Percentiles rank a stretch among this genome's conserved stretches.
phyloP scores from a whole-genome alignment of 2,888 invertebrate species.

The Drosophila kanekoi region DNA sequence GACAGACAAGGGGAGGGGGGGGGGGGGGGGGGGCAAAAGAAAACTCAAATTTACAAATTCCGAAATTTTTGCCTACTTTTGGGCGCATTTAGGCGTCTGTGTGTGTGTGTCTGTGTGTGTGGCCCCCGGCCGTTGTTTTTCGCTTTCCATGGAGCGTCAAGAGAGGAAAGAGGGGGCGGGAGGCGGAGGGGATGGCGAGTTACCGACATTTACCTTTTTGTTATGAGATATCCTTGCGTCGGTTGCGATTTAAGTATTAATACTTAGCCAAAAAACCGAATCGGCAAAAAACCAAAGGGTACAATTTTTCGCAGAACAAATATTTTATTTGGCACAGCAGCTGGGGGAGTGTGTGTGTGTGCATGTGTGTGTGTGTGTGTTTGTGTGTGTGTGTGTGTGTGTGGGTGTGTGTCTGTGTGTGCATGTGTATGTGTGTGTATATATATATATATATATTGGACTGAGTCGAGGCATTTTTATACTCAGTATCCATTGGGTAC shows the following conservation, averaged over 20 bases:
- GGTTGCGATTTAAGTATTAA: neutral
- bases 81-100: neutral
- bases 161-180: too few relatives aligned
- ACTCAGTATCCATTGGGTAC: too few relatives aligned
- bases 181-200: neutral
- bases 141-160: neutral
- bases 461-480: too few relatives aligned
- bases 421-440: too few relatives aligned
- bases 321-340: neutral
- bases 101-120: neutral
- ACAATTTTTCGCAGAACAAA: neutral
- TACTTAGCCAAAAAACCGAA: neutral
- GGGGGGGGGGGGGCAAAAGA: too few relatives aligned
- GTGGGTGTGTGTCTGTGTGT: neutral
- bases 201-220: constrained; percentile 3
- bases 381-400: neutral
- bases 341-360: neutral
- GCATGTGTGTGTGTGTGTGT: neutral
- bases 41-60: constrained; percentile 1
- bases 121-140: constrained; percentile 3
- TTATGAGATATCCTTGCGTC: neutral
- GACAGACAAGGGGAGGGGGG: too few relatives aligned
- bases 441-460: neutral
- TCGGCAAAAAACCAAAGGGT: neutral
- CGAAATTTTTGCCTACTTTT: constrained; percentile 10